Percentiles rank a stretch among this genome's conserved stretches.
Conservation (phyloP, 2,888 invertebrate genomes). For the Luffia ferchaultella region DNA sequence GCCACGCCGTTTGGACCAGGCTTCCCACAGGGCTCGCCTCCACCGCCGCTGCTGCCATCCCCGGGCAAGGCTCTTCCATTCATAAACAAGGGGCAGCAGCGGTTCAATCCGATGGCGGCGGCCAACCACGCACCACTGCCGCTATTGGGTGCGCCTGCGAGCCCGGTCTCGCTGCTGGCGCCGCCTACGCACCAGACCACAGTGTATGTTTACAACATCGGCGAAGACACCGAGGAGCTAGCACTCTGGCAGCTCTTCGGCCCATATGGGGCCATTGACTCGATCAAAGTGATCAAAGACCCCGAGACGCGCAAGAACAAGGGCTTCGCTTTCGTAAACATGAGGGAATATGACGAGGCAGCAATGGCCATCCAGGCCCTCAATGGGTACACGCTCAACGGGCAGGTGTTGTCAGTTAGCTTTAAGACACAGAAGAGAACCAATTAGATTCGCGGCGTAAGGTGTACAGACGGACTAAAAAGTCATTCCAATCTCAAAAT, state of each 20-base stretch:
- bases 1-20: constrained; percentile 32
- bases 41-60: constrained; percentile 55
- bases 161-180: constrained; percentile 48
- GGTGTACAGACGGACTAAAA: constrained; percentile 52
- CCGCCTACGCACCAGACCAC: constrained; percentile 54
- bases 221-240: constrained; percentile 61
- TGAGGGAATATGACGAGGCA: constrained; percentile 63
- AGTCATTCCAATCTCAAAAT: constrained; percentile 67
- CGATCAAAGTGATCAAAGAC: constrained; percentile 63
- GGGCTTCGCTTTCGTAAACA: constrained; percentile 62
- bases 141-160: constrained; percentile 49
- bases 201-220: constrained; percentile 63
- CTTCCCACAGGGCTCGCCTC: constrained; percentile 52
- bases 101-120: constrained; percentile 60
- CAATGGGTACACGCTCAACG: constrained; percentile 63
- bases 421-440: constrained; percentile 65
- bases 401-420: constrained; percentile 64
- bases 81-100: constrained; percentile 60
- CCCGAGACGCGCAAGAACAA: constrained; percentile 64
- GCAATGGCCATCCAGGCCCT: constrained; percentile 62
- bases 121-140: constrained; percentile 51
- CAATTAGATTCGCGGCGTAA: constrained; percentile 18
- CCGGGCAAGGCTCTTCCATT: constrained; percentile 60
- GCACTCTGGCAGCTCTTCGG: constrained; percentile 62
- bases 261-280: constrained; percentile 61